A percentile compares a stretch with the other conserved stretches of the same genome.
Conservation (phyloP, 2,113 vertebrate genomes). For the Condylura cristata region DNA sequence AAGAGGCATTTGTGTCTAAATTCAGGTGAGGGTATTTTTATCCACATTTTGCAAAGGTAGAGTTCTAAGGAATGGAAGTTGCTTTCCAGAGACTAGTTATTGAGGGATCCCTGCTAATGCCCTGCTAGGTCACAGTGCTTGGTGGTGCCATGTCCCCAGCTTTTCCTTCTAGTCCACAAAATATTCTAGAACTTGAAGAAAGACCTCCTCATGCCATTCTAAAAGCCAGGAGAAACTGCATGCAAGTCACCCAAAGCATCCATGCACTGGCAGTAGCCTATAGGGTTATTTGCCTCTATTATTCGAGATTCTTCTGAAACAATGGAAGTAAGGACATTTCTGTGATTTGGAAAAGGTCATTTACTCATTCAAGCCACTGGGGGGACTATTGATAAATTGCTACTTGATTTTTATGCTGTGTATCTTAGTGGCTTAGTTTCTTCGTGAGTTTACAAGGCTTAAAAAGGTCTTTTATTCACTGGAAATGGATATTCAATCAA, state of each 20-base stretch:
- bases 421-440: conserved; percentile 11
- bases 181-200: not conserved
- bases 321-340: not conserved
- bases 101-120: not conserved
- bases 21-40: not conserved
- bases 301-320: conserved; percentile 16
- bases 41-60: not conserved
- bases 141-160: not conserved
- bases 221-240: not conserved
- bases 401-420: conserved; percentile 39
- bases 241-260: not conserved
- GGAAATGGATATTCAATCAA: conserved; percentile 44
- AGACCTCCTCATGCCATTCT: not conserved
- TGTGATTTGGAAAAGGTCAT: conserved; percentile 36
- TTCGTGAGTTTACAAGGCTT: not conserved
- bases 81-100: not conserved
- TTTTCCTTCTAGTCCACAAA: not conserved
- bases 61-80: not conserved
- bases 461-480: conserved; percentile 12
- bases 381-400: conserved; percentile 46
- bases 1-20: not conserved
- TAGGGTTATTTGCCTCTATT: not conserved
- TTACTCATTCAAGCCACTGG: conserved; percentile 61
- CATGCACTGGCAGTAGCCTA: not conserved
- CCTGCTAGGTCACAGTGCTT: not conserved